Conservation (phyloP, 53 echinoderm and acorn worm genomes). For the Glandiceps talaboti region DNA sequence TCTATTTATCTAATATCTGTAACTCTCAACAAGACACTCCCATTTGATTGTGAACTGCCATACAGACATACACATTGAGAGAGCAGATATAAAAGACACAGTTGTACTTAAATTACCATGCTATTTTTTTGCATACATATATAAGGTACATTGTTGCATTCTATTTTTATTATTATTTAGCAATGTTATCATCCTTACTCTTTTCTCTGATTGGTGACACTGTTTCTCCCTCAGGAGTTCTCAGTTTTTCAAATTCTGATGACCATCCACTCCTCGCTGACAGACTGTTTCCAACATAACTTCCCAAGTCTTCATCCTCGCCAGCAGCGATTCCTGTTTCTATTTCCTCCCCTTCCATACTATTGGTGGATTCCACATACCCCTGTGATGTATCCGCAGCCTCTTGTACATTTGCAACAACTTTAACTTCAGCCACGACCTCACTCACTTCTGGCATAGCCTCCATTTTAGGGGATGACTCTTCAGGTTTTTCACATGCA, state of each 20-base stretch:
- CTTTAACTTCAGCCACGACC: slow-evolving; percentile 5
- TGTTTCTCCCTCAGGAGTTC: neutral
- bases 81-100: too few species aligned
- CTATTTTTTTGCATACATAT: too few species aligned
- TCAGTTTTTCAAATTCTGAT: slow-evolving; percentile 49
- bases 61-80: too few species aligned
- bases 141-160: too few species aligned
- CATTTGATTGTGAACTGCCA: too few species aligned
- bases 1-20: too few species aligned
- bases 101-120: too few species aligned
- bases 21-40: too few species aligned
- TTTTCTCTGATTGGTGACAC: neutral
- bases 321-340: neutral
- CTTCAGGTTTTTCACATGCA: neutral
- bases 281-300: slow-evolving; percentile 71
- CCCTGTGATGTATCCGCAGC: neutral
- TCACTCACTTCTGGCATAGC: neutral
- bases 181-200: too few species aligned
- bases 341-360: slow-evolving; percentile 4
- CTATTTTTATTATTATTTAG: too few species aligned
- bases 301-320: slow-evolving; percentile 24
- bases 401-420: neutral
- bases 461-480: neutral
- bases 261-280: slow-evolving; percentile 72
- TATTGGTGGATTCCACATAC: neutral